Percentiles rank a stretch among this genome's conserved stretches.
phyloP scores from a whole-genome alignment of 2,888 invertebrate genomes.

The Coenonympha arcania region DNA sequence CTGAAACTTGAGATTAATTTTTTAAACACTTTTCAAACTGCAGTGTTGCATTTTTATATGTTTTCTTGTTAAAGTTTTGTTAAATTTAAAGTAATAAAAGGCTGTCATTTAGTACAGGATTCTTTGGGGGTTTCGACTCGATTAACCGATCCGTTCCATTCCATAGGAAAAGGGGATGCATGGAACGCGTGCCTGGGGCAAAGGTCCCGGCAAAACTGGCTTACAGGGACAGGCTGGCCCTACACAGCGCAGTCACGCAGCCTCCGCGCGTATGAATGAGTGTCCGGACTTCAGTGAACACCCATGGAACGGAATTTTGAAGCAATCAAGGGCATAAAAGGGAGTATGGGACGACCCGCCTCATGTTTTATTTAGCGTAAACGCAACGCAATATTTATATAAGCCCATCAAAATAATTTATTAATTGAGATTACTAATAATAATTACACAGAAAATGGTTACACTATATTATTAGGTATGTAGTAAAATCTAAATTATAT shows the following conservation, averaged over 20 bases:
- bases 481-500: no score
- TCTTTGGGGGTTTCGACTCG: not conserved
- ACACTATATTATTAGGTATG: no score
- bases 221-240: no score
- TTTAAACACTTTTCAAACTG: not conserved
- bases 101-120: not conserved
- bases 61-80: not conserved
- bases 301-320: not conserved
- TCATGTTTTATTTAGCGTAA: not conserved
- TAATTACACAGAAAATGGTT: no score
- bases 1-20: not conserved
- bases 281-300: not conserved
- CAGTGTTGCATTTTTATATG: not conserved
- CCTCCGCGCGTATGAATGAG: slow-evolving; percentile 12
- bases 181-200: slow-evolving; percentile 39
- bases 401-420: not conserved
- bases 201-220: slow-evolving; percentile 48
- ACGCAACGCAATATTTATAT: not conserved
- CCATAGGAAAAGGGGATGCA: slow-evolving; percentile 8
- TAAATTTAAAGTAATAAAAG: not conserved
- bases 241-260: slow-evolving; percentile 29
- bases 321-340: no score
- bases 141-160: slow-evolving; percentile 5
- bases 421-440: no score
- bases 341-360: not conserved